A percentile compares a stretch with the other conserved stretches of the same genome.
Evolutionary conservation across 2,113 vertebrate species (phyloP).

Genomic region (Brienomyrus brachyistius): DNA sequence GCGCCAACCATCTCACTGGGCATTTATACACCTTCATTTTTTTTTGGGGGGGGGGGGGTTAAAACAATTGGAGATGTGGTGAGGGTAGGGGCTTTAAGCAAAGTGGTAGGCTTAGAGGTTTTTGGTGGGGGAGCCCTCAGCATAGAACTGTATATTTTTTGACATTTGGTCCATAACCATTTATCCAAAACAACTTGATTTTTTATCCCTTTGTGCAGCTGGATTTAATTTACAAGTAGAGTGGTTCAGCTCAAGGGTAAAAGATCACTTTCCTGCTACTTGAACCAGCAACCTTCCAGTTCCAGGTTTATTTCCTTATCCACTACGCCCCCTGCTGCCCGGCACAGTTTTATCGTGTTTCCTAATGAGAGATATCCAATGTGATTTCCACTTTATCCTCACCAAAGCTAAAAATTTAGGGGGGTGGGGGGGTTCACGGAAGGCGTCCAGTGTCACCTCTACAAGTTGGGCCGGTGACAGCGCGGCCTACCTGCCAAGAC

Average conservation of each 20-base stretch:
- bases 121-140: not conserved
- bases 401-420: not conserved
- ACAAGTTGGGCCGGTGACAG: conserved; percentile 87
- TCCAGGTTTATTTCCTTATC: not conserved
- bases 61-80: not conserved
- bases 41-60: no score
- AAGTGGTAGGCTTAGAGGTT: not conserved
- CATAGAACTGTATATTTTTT: not conserved
- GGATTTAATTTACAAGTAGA: not conserved
- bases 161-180: not conserved
- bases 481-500: conserved; percentile 82
- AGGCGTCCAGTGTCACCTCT: conserved; percentile 79
- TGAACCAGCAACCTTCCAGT: not conserved
- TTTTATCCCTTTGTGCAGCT: not conserved
- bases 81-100: not conserved
- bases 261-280: not conserved
- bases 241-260: not conserved
- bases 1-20: conserved; percentile 30
- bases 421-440: not conserved
- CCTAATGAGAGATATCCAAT: not conserved
- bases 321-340: not conserved
- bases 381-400: not conserved
- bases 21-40: conserved; percentile 14
- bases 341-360: not conserved
- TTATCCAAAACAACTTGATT: not conserved